Conservation (phyloP, 2,797 vertebrate species). For the Rhincodon typus region DNA sequence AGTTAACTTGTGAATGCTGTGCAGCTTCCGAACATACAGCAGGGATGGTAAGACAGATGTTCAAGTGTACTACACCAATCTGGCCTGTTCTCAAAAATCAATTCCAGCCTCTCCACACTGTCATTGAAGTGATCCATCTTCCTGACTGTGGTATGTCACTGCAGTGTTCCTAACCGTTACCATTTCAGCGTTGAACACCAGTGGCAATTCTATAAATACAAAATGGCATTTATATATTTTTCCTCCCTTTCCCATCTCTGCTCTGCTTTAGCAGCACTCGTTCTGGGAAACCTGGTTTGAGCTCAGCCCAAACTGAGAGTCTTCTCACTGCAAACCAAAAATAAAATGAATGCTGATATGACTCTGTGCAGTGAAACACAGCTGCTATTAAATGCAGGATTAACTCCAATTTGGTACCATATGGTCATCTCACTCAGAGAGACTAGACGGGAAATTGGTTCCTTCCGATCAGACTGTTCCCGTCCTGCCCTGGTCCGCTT, state of each 20-base stretch:
- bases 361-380: background rate
- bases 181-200: background rate
- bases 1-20: background rate
- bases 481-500: background rate
- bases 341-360: background rate
- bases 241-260: no score
- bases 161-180: background rate
- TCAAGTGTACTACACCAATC: background rate
- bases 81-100: constrained; percentile 4
- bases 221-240: background rate
- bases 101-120: background rate
- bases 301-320: background rate
- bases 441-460: background rate
- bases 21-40: background rate
- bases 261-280: no score
- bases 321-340: background rate
- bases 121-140: constrained; percentile 27
- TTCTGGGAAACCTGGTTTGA: background rate
- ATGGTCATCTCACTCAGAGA: background rate
- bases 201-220: background rate
- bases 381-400: background rate
- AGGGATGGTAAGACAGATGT: constrained; percentile 19
- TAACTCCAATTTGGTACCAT: background rate
- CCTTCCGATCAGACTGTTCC: background rate
- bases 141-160: background rate